These are phyloP conservation scores for Phrynocephalus vlangalii DNA, from an alignment of 2,797 vertebrate species.

Conservation along the genomic window DNA sequence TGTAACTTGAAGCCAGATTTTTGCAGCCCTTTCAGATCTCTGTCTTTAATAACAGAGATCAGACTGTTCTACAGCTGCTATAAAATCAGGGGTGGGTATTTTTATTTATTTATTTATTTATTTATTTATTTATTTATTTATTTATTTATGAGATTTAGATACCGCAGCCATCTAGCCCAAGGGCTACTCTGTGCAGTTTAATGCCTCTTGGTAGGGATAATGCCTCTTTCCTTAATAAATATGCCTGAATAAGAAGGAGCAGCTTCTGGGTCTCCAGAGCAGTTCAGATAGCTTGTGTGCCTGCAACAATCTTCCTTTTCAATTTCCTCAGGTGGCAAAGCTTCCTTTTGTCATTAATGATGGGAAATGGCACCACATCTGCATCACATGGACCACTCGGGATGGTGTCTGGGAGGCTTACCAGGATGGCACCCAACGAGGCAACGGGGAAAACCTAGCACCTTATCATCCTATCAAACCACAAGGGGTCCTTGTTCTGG, in stretches of 20 bases:
- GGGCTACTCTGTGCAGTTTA: too few species aligned
- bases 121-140: too few species aligned
- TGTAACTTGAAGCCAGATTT: neutral
- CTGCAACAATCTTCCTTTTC: neutral
- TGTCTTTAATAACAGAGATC: neutral
- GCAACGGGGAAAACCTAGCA: conserved; percentile 91
- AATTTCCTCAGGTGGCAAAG: conserved; percentile 86
- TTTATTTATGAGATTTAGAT: too few species aligned
- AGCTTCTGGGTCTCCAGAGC: neutral
- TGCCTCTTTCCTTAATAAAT: neutral
- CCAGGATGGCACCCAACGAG: conserved; percentile 90
- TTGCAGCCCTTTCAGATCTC: neutral
- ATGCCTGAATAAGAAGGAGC: neutral
- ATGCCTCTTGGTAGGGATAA: too few species aligned
- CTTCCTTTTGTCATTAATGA: conserved; percentile 93
- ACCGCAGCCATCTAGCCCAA: too few species aligned
- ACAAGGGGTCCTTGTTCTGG: conserved; percentile 91
- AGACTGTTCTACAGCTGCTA: neutral
- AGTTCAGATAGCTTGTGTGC: accelerated
- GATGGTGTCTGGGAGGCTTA: conserved; percentile 97
- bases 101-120: too few species aligned
- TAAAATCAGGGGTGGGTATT: neutral
- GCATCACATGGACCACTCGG: conserved; percentile 94
- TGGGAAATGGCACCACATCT: conserved; percentile 96
- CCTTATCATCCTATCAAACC: conserved; percentile 97